Evolutionary conservation across 2,797 vertebrate genomes (phyloP).

Genomic region (Thamnophis elegans): DNA sequence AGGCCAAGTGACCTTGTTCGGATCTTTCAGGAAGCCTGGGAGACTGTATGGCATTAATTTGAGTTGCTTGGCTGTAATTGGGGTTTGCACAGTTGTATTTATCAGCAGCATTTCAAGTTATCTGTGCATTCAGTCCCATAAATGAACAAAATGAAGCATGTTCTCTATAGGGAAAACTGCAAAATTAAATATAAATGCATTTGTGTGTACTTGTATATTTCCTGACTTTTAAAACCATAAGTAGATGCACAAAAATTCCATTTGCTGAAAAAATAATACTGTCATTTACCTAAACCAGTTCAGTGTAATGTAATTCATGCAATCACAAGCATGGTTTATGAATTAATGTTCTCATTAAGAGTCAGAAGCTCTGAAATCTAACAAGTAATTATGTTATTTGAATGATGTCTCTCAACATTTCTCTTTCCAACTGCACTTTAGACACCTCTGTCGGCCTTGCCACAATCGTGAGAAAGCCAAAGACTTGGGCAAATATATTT

Average conservation of each 20-base stretch:
- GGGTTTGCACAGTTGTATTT: conserved; percentile 1
- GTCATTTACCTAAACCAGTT: neutral
- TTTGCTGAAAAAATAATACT: neutral
- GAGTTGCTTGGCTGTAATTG: neutral
- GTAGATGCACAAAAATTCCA: neutral
- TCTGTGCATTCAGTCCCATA: neutral
- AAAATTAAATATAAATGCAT: neutral
- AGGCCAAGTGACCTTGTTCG: conserved; percentile 29
- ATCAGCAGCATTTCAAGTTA: neutral
- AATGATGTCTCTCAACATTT: neutral
- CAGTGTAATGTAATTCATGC: neutral
- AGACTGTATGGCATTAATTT: neutral
- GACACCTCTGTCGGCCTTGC: conserved; percentile 76
- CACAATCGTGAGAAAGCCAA: conserved; percentile 78
- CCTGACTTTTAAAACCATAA: neutral
- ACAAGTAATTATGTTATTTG: neutral
- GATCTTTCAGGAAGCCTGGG: conserved; percentile 20
- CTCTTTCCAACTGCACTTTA: conserved; percentile 32
- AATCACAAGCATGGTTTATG: neutral
- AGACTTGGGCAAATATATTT: conserved; percentile 75
- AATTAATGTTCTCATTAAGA: neutral
- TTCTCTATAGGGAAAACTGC: neutral
- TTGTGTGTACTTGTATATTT: neutral
- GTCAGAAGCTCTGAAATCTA: neutral
- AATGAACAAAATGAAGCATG: neutral